These are phyloP conservation scores for Diarsia dahlii DNA, from an alignment of 2,888 invertebrate genomes.

Conservation along the genomic window DNA sequence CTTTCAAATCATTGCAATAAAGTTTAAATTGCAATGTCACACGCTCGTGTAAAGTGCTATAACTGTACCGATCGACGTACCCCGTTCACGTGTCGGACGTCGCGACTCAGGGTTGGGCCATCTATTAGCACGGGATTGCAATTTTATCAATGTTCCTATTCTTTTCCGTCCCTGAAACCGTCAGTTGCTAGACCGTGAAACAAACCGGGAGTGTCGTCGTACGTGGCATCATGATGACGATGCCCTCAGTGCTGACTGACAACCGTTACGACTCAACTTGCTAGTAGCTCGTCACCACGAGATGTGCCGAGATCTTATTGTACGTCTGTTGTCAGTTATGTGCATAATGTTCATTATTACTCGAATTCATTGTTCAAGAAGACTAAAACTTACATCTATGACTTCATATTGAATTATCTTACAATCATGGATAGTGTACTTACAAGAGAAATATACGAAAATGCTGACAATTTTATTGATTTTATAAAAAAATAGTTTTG, in stretches of 20 bases:
- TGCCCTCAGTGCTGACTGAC: too few species aligned
- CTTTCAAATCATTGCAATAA: not conserved
- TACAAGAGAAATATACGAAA: constrained; percentile 31
- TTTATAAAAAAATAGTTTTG: constrained; percentile 18
- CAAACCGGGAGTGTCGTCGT: not conserved
- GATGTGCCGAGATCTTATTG: constrained; percentile 10
- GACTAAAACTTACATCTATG: constrained; percentile 77
- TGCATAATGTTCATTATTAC: constrained; percentile 34
- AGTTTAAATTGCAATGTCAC: constrained; percentile 2
- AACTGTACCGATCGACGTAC: constrained; percentile 10
- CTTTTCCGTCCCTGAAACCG: not conserved
- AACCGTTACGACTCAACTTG: too few species aligned
- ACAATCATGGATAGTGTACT: constrained; percentile 43
- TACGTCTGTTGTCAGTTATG: constrained; percentile 22
- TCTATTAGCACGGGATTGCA: not conserved
- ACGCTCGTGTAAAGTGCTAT: not conserved
- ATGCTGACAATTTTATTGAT: constrained; percentile 30
- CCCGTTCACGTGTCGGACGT: not conserved
- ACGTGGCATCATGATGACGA: too few species aligned
- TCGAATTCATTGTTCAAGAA: constrained; percentile 73
- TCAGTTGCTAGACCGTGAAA: not conserved
- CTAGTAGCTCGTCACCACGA: not conserved
- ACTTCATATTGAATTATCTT: constrained; percentile 74
- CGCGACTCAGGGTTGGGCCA: not conserved
- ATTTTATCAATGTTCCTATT: not conserved